Percentiles rank a stretch among this genome's conserved stretches.
Conservation (phyloP, 2,797 vertebrate species). For the Enteromius treurensis region DNA sequence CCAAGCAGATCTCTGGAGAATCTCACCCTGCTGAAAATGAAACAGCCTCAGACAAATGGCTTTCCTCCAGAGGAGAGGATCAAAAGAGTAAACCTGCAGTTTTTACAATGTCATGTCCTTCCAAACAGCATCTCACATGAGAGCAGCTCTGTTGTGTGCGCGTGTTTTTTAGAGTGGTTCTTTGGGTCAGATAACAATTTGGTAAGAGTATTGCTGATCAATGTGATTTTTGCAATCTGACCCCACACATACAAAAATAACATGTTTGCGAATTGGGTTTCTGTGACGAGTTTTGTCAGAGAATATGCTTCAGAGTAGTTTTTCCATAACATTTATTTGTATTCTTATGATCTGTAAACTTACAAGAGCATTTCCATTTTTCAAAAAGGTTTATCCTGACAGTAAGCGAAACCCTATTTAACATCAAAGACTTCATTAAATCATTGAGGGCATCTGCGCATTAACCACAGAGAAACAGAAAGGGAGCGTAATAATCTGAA, state of each 20-base stretch:
- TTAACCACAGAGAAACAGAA: not conserved
- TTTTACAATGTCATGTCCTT: slow-evolving; percentile 80
- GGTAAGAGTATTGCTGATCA: not conserved
- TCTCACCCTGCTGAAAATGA: slow-evolving; percentile 62
- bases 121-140: slow-evolving; percentile 65
- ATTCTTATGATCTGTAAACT: not conserved
- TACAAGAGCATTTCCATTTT: not conserved
- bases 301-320: not conserved
- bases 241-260: not conserved
- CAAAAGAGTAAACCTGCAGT: slow-evolving; percentile 73
- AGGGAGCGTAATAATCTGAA: not conserved
- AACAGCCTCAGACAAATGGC: slow-evolving; percentile 74
- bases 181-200: not conserved
- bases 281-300: not conserved
- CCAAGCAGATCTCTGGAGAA: slow-evolving; percentile 13
- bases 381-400: not conserved
- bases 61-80: slow-evolving; percentile 73
- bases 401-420: not conserved
- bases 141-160: slow-evolving; percentile 3
- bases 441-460: not conserved
- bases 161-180: not conserved
- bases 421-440: not conserved
- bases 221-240: not conserved
- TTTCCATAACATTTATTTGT: not conserved
- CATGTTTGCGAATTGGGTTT: not conserved